These are phyloP conservation scores for Bombyx mandarina DNA, from an alignment of 1,140 invertebrate genomes.

Conservation along the genomic window DNA sequence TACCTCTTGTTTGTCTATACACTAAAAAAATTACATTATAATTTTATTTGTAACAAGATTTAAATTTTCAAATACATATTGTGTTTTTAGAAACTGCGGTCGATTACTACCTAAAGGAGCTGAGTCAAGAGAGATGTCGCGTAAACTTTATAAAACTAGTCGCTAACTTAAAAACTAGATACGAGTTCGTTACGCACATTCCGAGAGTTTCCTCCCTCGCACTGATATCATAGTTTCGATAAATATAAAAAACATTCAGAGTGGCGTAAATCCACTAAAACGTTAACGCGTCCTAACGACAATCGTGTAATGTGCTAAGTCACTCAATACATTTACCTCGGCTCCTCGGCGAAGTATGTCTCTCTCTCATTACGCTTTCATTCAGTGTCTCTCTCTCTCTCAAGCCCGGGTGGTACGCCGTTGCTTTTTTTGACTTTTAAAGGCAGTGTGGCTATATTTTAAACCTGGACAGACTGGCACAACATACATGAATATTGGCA, in stretches of 20 bases:
- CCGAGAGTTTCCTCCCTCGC: too few species aligned
- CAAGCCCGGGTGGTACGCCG: conserved; percentile 40
- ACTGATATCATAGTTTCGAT: too few species aligned
- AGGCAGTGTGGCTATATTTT: conserved; percentile 62
- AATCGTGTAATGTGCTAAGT: conserved; percentile 13
- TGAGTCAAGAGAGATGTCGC: conserved; percentile 26
- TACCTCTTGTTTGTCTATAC: conserved; percentile 36
- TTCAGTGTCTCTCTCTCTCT: conserved; percentile 29
- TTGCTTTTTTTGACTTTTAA: conserved; percentile 45
- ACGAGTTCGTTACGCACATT: conserved; percentile 3
- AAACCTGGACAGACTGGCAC: conserved; percentile 64
- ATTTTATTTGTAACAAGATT: conserved; percentile 5
- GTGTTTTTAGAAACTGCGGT: neutral
- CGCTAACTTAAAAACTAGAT: conserved; percentile 38
- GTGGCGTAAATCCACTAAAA: too few species aligned
- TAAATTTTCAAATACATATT: conserved; percentile 7
- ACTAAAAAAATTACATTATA: conserved; percentile 29
- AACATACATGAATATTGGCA: conserved; percentile 43
- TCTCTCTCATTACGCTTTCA: conserved; percentile 14
- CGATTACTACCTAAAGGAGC: conserved; percentile 34
- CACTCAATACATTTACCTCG: conserved; percentile 63
- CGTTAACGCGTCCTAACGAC: too few species aligned
- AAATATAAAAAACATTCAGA: too few species aligned
- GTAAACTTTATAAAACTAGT: conserved; percentile 13
- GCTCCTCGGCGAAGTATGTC: conserved; percentile 41